Evolutionary conservation across 2,797 vertebrate genomes (phyloP).

Genomic region (Cygnus olor): DNA sequence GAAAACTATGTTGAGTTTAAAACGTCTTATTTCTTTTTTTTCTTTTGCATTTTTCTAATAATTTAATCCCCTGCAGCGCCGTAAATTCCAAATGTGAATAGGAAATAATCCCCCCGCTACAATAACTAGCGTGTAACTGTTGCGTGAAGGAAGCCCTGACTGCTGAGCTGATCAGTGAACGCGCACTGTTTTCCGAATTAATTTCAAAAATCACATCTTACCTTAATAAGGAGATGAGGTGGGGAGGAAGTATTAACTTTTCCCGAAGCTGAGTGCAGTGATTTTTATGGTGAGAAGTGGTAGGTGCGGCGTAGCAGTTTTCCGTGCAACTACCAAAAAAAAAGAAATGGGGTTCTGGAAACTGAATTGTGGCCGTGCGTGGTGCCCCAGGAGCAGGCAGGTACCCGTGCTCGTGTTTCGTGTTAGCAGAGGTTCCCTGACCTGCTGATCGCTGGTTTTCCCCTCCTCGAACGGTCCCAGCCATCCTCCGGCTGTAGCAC

Average conservation of each 20-base stretch:
- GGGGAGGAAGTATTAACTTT: slow-evolving; percentile 52
- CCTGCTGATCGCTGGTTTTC: not conserved
- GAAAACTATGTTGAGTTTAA: not conserved
- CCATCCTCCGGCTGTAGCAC: not conserved
- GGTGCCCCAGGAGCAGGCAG: not conserved
- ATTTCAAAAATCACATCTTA: slow-evolving; percentile 64
- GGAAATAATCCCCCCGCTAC: slow-evolving; percentile 39
- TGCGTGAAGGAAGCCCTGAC: slow-evolving; percentile 31
- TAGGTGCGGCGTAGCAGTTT: slow-evolving; percentile 5
- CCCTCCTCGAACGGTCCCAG: not conserved
- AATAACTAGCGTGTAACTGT: slow-evolving; percentile 55
- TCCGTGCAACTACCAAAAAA: not conserved
- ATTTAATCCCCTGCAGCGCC: slow-evolving; percentile 39
- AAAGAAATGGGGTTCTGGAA: not conserved
- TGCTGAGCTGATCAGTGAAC: slow-evolving; percentile 60
- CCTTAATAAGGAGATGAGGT: not conserved
- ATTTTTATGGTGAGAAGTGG: not conserved
- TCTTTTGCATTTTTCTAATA: slow-evolving; percentile 31
- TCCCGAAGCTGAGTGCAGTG: not conserved
- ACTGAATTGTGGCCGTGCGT: not conserved
- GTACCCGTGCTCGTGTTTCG: not conserved
- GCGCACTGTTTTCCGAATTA: slow-evolving; percentile 40
- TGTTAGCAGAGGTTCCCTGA: not conserved
- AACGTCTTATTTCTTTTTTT: not conserved
- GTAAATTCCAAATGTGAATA: slow-evolving; percentile 61